Evolutionary conservation across 2,113 vertebrate genomes (phyloP).

Genomic region (Saguinus midas): DNA sequence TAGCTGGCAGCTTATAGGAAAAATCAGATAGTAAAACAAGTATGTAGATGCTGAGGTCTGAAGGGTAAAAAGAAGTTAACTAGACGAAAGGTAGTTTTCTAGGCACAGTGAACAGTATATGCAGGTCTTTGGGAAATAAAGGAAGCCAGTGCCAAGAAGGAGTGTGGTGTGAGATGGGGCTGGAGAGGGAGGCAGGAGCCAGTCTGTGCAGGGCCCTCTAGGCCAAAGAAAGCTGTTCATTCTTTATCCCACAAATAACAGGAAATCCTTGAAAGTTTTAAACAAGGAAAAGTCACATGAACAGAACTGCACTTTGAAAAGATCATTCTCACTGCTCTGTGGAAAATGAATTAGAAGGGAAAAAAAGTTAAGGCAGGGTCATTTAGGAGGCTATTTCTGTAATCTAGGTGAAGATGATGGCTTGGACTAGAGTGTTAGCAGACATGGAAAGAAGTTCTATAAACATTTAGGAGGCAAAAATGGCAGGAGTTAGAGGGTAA

Average conservation of each 20-base stretch:
- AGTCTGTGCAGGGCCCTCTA: neutral
- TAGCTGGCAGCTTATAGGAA: neutral
- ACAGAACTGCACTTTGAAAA: neutral
- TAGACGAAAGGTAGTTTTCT: neutral
- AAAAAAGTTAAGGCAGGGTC: neutral
- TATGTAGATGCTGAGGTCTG: neutral
- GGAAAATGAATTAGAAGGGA: neutral
- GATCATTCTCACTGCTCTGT: neutral
- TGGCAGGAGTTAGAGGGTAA: neutral
- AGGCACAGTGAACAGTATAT: neutral
- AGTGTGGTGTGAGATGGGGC: neutral
- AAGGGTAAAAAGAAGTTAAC: neutral
- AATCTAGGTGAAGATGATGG: neutral
- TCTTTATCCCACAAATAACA: conserved; percentile 11
- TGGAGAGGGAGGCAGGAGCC: neutral
- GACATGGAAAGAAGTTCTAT: neutral
- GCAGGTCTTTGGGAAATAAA: conserved; percentile 11
- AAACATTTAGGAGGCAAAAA: neutral
- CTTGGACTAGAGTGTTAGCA: neutral
- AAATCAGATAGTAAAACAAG: conserved; percentile 32
- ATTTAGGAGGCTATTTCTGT: neutral
- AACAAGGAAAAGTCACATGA: neutral
- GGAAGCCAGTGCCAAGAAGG: neutral
- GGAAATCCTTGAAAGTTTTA: conserved; percentile 30
- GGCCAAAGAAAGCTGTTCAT: neutral